These are phyloP conservation scores for Tonatia bakeri DNA, from an alignment of 2,113 vertebrate genomes.

Conservation along the genomic window DNA sequence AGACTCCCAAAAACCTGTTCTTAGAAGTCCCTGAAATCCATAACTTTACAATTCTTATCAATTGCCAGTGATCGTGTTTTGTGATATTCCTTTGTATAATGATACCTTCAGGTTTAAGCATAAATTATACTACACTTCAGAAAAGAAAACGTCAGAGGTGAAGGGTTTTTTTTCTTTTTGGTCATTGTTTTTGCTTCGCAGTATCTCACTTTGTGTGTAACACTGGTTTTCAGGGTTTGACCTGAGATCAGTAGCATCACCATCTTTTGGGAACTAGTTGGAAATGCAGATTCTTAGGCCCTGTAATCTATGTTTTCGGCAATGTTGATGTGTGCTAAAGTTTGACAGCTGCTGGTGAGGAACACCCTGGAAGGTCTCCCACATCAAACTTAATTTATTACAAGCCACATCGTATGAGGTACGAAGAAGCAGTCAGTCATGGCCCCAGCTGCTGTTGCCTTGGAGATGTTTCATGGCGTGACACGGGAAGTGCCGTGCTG, in stretches of 20 bases:
- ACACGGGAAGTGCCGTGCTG: background rate
- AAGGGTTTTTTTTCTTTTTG: background rate
- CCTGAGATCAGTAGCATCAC: background rate
- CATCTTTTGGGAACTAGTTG: background rate
- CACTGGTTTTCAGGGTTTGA: background rate
- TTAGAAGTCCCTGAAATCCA: background rate
- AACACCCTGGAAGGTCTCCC: background rate
- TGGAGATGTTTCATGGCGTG: slow-evolving; percentile 49
- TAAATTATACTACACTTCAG: background rate
- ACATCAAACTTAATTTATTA: slow-evolving; percentile 26
- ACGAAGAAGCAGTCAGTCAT: slow-evolving; percentile 52
- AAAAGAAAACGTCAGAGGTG: background rate
- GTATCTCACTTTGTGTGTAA: background rate
- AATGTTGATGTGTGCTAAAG: background rate
- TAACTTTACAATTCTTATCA: background rate
- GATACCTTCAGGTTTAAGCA: background rate
- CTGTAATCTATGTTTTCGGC: background rate
- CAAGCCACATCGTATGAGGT: background rate
- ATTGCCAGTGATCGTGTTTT: background rate
- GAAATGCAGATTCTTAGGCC: background rate
- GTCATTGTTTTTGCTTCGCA: background rate
- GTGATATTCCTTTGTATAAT: background rate
- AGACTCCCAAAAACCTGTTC: background rate
- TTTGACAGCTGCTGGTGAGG: slow-evolving; percentile 15
- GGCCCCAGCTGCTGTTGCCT: slow-evolving; percentile 44